Evolutionary conservation across 2,113 vertebrate genomes (phyloP).

Genomic region (Dicrurus megarhynchus): DNA sequence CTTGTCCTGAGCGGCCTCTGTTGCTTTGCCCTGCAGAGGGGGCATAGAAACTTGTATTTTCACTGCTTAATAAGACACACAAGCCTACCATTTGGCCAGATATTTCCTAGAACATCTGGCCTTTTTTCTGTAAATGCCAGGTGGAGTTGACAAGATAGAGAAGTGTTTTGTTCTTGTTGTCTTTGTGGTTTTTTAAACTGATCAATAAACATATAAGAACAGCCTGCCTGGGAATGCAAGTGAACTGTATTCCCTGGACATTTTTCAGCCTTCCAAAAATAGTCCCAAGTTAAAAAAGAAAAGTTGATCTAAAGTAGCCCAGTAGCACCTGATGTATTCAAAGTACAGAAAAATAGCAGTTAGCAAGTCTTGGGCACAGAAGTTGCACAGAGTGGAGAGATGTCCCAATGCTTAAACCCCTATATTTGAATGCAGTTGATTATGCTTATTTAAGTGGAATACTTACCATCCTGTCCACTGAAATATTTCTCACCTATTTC

Average conservation of each 20-base stretch:
- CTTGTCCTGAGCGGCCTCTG: background rate
- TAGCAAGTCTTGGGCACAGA: background rate
- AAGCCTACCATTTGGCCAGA: background rate
- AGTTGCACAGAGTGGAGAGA: no score
- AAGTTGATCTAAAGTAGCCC: background rate
- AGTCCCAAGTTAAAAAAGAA: background rate
- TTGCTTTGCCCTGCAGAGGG: background rate
- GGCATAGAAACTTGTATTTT: background rate
- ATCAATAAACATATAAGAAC: background rate
- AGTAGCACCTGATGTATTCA: background rate
- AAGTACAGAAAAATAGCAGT: background rate
- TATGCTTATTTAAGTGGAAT: background rate
- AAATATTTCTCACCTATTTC: background rate
- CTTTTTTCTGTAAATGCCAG: background rate
- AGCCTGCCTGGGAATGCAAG: background rate
- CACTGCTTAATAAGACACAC: background rate
- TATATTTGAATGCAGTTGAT: background rate
- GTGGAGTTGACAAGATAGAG: background rate
- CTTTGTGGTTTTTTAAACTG: background rate
- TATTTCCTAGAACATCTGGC: background rate
- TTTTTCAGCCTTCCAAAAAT: background rate
- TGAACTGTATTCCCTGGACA: background rate
- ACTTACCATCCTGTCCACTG: background rate
- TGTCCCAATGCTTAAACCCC: fast-evolving
- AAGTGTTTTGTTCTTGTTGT: background rate